Base-by-base conservation (phyloP, 2,113 vertebrate genomes). In the Clarias macrocephalus region DNA sequence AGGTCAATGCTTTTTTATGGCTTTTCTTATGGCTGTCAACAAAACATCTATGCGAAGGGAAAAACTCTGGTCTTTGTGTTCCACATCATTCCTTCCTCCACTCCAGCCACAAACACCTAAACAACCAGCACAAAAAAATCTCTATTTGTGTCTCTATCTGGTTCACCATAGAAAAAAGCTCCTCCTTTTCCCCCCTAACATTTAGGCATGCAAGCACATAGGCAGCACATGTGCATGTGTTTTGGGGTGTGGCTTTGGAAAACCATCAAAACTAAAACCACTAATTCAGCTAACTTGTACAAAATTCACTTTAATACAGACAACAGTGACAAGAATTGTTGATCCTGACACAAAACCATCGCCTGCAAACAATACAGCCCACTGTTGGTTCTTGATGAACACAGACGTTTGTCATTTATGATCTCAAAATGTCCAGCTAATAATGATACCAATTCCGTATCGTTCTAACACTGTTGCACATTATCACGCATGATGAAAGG, bases 171-270 rank as follows among this genome's bases (percentile, higher is more conserved):
- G 8, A 48, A 48, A 59, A 30, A 59, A 21, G n/a, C 28, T 18
- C 6, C 21, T 76, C 48, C n/a, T 57, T 52, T 79, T 80, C 5
- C 25, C 5, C 25, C 23, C 25, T n/a, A 77, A 56, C 21, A n/a
- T 15, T 80, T 21, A 80, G 28, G 77, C 77, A 57, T 79, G 1
- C 76, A 57, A 57, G 76, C 16, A 48, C 48, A 52, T 16, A 56
- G n/a, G 15, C 12, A 79, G 25, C 52, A 77, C 75, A 77, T 57
- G 76, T 79, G 52, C 52, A 80, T 59, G 54, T 80, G 54, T 80
- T 59, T 80, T 80, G 54, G 54, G 77, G 54, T 80, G 77, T 80
- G 77, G n/a, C 77, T 80, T 59, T 57, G 54, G 54, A 59, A 80
- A 80, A 80, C 77, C 30, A 54, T 33, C 11, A 57, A 80, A 4